A percentile compares a stretch with the other conserved stretches of the same genome.
Conservation (phyloP, 2,113 vertebrate genomes). For the Podarcis muralis region DNA sequence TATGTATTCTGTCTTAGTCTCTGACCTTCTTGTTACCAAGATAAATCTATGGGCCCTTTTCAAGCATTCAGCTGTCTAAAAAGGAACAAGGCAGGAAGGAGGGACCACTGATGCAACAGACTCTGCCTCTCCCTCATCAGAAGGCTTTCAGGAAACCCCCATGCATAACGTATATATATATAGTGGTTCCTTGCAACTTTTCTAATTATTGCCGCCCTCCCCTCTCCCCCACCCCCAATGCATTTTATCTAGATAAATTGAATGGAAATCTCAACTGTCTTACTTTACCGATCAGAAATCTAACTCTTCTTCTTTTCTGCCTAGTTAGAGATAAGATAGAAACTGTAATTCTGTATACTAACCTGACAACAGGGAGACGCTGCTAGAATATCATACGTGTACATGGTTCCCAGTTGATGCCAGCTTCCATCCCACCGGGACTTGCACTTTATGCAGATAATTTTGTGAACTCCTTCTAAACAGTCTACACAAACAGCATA, state of each 20-base stretch:
- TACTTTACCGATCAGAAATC: too few species aligned
- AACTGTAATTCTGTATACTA: constrained; percentile 53
- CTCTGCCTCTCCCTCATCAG: neutral
- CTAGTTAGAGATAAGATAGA: neutral
- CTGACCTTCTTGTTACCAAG: neutral
- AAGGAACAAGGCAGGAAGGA: neutral
- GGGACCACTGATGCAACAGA: neutral
- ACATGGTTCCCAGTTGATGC: constrained; percentile 99
- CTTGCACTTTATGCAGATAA: constrained; percentile 99
- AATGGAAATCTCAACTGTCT: neutral
- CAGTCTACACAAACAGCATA: constrained; percentile 98
- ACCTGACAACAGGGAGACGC: constrained; percentile 99
- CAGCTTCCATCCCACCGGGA: constrained; percentile 99
- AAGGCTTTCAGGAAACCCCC: neutral
- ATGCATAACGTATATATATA: neutral
- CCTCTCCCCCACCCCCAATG: too few species aligned
- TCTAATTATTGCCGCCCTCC: neutral
- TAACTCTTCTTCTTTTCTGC: neutral
- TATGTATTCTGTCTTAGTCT: neutral
- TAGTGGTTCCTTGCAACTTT: neutral
- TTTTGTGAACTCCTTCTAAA: constrained; percentile 98
- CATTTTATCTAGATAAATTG: neutral
- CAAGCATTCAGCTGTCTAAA: neutral
- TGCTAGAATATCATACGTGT: constrained; percentile 97
- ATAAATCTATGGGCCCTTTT: neutral